Evolutionary conservation across 1,140 invertebrate genomes (phyloP).

Genomic region (Bombus balteatus): DNA sequence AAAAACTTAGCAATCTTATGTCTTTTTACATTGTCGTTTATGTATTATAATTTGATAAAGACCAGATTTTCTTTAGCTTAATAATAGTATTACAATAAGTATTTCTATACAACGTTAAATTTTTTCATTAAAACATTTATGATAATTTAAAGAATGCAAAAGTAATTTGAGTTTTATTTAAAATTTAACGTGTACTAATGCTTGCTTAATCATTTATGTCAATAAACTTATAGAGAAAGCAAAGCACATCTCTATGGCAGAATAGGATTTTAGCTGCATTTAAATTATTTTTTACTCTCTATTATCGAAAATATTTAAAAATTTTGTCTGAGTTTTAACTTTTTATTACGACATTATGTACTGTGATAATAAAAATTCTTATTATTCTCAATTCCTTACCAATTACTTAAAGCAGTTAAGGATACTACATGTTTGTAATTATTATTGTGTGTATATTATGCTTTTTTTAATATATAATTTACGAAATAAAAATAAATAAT

Average conservation of each 20-base stretch:
- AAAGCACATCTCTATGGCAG: neutral
- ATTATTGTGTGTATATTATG: constrained; percentile 42
- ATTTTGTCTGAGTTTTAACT: constrained; percentile 17
- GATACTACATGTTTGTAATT: constrained; percentile 50
- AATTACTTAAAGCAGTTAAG: constrained; percentile 27
- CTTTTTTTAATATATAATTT: constrained; percentile 66
- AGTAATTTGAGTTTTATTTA: neutral
- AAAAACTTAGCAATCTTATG: constrained; percentile 20
- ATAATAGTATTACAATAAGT: constrained; percentile 1
- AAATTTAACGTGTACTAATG: neutral
- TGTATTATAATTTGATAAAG: constrained; percentile 36
- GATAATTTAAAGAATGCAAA: neutral
- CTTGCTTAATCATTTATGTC: neutral
- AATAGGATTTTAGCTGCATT: constrained; percentile 6
- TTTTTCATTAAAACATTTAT: neutral
- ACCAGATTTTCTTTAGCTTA: constrained; percentile 21
- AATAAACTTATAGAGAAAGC: neutral
- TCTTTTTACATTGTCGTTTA: constrained; percentile 35
- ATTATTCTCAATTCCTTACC: constrained; percentile 41
- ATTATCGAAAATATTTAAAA: constrained; percentile 23
- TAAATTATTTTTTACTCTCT: constrained; percentile 27
- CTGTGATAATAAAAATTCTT: constrained; percentile 63
- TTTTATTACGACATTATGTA: constrained; percentile 52
- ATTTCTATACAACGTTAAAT: constrained; percentile 21
- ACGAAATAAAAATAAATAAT: constrained; percentile 56